Evolutionary conservation across 2,797 vertebrate genomes (phyloP), one percentile per base, ranked within the genome.

Genomic region (Thunnus albacares): DNA sequence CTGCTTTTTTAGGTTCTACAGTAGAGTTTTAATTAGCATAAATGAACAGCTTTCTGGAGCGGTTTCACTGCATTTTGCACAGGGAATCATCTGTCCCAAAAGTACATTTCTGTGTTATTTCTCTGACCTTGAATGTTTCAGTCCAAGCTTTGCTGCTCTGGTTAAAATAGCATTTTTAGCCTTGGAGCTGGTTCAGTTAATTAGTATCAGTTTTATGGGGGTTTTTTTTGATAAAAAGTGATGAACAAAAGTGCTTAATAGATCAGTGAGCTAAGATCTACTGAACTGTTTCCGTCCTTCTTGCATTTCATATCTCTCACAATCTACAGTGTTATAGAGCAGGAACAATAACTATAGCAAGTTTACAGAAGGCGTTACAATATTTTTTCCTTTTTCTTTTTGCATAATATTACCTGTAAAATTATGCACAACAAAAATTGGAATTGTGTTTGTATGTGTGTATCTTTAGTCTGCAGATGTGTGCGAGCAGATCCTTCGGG

Each of bases 401-500:
- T 1, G 35, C 45, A 47, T 28, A 2, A 33, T 9, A 15, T 20
- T 7, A 38, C 20, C 7, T 69, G 52, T 14, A 65, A 22, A 51
- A 35, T 47, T 0, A 33, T 56, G 10, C 26, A 22, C 22, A 35
- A 18, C 47, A 65, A 49, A 6, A 20, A 7, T 20, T 17, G 2
- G 47, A 18, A 41, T 70, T 52, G 30, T 73, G 24, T 77, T 33
- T 69, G 10, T 75, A 62, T 86, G 8, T 90, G 64, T 89, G 62
- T 89, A 53, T 92, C 65, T 90, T 67, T 88, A 99, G 98, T 97
- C 97, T 86, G 82, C 97, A 87, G 98, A 99, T 88, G 97, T 99
- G 91, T 99, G 97, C 78, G 98, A 99, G 83, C 97, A 99, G 96
- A 97, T 99, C 83, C 93, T 98, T 76, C 95, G 97, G 30, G 96